Evolutionary conservation across 2,888 invertebrate genomes (phyloP), one percentile per base, ranked within the genome.

Genomic region (Stenotaenia linearis): DNA sequence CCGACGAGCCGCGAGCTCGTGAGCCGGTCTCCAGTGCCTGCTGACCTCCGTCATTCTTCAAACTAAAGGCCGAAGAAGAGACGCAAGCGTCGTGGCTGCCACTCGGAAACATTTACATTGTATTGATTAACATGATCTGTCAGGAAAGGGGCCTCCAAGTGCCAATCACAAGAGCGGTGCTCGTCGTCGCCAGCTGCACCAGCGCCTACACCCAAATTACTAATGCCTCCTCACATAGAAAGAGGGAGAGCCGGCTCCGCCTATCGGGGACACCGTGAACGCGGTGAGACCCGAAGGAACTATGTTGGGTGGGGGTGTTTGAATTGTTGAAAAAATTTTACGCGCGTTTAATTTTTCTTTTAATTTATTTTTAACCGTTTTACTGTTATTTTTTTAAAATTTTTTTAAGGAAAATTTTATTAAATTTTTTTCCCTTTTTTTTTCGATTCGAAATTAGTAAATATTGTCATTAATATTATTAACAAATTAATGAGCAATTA

Each of bases 51-150:
- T 15, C 61, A 61, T 61, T 5, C 61, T 61, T 61, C 61, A 61
- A 61, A 61, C 25, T 23, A 28, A 61, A 28, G 61, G 25, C 61
- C 61, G 61, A 61, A 12, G 23, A 61, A 61, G 61, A 61, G 61
- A 61, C 61, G 61, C 61, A 61, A 61, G 61, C 61, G 61, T 61
- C 61, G 61, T 61, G 28, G 61, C 61, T 61, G 75, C 40, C 77
- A 37, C 77, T 77, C 77, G 37, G 50, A 50, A 56, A 56, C 50
- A 78, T 78, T 78, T 78, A 78, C 78, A 78, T 61, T 61, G 78
- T 78, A 78, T 78, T 61, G 78, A 78, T 78, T 78, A 78, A 61
- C 78, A 61, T 35, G 61, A 78, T 78, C 78, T 78, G 78, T 78
- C 78, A 50, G 78, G 61, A 35, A 45, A 30, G 50, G 28, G 50